Conservation (phyloP, 1,140 invertebrate species). For the Drosophila littoralis region DNA sequence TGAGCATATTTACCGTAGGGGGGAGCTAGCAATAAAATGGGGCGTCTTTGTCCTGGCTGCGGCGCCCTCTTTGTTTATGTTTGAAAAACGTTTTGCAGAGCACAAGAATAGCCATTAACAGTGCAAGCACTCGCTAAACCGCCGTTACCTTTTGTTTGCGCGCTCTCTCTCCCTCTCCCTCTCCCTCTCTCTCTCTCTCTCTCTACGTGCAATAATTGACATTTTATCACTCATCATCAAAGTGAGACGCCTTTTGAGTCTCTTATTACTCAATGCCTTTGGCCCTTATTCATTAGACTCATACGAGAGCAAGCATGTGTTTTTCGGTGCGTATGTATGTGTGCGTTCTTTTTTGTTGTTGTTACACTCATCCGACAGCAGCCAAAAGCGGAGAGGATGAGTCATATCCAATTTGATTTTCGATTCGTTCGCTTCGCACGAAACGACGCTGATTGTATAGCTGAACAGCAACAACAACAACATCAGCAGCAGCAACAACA, state of each 20-base stretch:
- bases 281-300: conserved; percentile 19
- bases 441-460: conserved; percentile 59
- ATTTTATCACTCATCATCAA: conserved; percentile 37
- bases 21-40: conserved; percentile 25
- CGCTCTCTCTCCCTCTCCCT: neutral
- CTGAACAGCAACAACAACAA: conserved; percentile 30
- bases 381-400: conserved; percentile 39
- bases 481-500: conserved; percentile 30
- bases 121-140: neutral
- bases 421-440: conserved; percentile 55
- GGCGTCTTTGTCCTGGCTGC: conserved; percentile 38
- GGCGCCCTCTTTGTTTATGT: conserved; percentile 35
- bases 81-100: conserved; percentile 12
- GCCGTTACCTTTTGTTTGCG: neutral
- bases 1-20: conserved; percentile 2
- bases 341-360: conserved; percentile 29
- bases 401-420: conserved; percentile 60
- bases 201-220: conserved; percentile 29
- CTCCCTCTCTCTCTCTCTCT: conserved; percentile 1
- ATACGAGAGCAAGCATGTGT: conserved; percentile 13
- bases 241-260: neutral
- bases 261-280: neutral
- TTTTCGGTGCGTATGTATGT: conserved; percentile 18
- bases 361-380: conserved; percentile 19
- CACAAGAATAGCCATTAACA: conserved; percentile 5